Base-by-base conservation (phyloP, 2,888 invertebrate genomes). In the Lampropteryx suffumata region DNA sequence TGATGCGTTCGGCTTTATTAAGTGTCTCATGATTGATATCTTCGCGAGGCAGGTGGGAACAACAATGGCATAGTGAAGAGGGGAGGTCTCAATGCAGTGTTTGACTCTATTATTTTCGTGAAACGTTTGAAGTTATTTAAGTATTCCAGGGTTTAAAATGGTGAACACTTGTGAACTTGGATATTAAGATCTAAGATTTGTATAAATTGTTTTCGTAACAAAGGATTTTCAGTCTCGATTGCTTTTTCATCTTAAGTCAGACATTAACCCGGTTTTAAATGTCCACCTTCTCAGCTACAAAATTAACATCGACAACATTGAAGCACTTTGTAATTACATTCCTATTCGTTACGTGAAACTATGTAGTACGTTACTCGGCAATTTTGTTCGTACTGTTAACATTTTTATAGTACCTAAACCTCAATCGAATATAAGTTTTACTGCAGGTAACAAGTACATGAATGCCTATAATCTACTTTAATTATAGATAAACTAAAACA, bases 11-110 rank as follows among this genome's bases (percentile, higher is more conserved):
- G 73, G 75, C 76, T 82, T 84, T 85, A 87, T 85, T 85, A 88
- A 84, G 83, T 81, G 80, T 79, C 76, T 74, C 74, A 69, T 88
- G 85, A 88, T 82, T 82, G 83, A 87, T 85, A 81, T 72, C 70
- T 71, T 68, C 66, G 69, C 62, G 71, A 67, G 71, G 71, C 77
- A 79, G 79, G 79, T 83, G 79, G 68, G 71, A 71, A 63, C 57
- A 56, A 52, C 50, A 57, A 59, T 53, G 35, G 50, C 50, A 57
- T 55, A 55, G 61, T 55, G 50, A 60, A 43, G 50, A 53, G 52
- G 50, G 48, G 48, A 45, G 40, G 30, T 27, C 37, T 36, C 51
- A 37, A 46, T 41, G 33, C 34, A 44, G 29, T 32, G 17, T 51
- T 51, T 47, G 44, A 41, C 53, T 48, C 11, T 48, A 53, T 53